These are phyloP conservation scores for Lithobates sylvaticus DNA, from an alignment of 2,797 vertebrate species.

Conservation along the genomic window DNA sequence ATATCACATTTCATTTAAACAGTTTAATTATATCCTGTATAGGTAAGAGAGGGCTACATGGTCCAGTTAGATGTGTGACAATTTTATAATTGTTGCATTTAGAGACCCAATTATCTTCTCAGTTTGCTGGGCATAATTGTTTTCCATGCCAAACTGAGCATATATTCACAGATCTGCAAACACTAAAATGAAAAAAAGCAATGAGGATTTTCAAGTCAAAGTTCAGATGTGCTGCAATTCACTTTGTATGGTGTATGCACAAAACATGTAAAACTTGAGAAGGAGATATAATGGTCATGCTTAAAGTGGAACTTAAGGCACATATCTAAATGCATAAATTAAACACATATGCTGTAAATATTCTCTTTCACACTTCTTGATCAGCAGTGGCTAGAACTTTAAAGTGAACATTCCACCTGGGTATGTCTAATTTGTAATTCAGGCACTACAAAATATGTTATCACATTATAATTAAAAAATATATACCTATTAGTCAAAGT, in stretches of 20 bases:
- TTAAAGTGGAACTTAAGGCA: background rate
- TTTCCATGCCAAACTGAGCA: conserved; percentile 30
- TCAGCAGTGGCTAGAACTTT: too few relatives aligned
- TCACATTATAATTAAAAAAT: too few relatives aligned
- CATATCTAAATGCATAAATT: background rate
- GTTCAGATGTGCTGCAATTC: background rate
- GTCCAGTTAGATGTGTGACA: conserved; percentile 32
- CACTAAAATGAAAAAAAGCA: background rate
- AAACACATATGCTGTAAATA: too few relatives aligned
- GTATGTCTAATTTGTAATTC: too few relatives aligned
- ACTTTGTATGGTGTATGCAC: background rate
- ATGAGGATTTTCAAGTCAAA: background rate
- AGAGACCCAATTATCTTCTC: conserved; percentile 36
- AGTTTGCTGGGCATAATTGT: conserved; percentile 39
- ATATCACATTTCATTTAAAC: conserved; percentile 30
- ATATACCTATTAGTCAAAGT: too few relatives aligned
- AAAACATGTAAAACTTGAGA: background rate
- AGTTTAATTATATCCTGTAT: conserved; percentile 34
- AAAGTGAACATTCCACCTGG: too few relatives aligned
- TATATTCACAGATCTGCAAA: conserved; percentile 26
- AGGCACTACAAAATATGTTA: too few relatives aligned
- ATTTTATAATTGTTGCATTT: conserved; percentile 28
- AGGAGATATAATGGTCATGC: background rate
- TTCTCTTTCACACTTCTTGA: too few relatives aligned
- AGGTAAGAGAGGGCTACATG: conserved; percentile 23